Conservation (phyloP, 2,797 vertebrate species). For the Chloroceryle amazona region DNA sequence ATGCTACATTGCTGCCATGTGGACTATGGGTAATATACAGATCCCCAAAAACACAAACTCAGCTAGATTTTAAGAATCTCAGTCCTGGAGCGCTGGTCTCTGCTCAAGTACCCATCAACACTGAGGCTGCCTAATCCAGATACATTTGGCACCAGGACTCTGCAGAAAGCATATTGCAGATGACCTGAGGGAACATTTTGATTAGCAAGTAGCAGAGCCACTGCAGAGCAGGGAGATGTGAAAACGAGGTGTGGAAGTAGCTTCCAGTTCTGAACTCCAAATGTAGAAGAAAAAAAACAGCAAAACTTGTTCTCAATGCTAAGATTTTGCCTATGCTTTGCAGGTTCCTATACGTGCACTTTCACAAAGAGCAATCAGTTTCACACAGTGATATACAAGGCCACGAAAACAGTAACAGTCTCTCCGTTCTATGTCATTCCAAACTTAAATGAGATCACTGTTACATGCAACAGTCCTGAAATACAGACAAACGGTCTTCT, state of each 20-base stretch:
- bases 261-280: background rate
- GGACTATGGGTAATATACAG: background rate
- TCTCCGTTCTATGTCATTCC: constrained; percentile 5
- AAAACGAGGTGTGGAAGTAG: background rate
- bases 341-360: constrained; percentile 76
- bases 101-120: background rate
- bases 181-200: background rate
- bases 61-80: background rate
- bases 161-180: background rate
- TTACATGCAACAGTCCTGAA: constrained; percentile 69
- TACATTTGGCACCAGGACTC: background rate
- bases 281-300: background rate
- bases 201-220: background rate
- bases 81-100: background rate
- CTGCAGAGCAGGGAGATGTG: background rate
- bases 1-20: background rate
- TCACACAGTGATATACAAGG: background rate
- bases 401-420: constrained; percentile 3
- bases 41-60: background rate
- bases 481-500: background rate
- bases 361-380: background rate
- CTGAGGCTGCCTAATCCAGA: background rate
- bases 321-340: background rate
- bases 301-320: background rate
- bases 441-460: background rate